phyloP scores from a whole-genome alignment of 2,113 vertebrate genomes.

The Nyctibius bracteatus region DNA sequence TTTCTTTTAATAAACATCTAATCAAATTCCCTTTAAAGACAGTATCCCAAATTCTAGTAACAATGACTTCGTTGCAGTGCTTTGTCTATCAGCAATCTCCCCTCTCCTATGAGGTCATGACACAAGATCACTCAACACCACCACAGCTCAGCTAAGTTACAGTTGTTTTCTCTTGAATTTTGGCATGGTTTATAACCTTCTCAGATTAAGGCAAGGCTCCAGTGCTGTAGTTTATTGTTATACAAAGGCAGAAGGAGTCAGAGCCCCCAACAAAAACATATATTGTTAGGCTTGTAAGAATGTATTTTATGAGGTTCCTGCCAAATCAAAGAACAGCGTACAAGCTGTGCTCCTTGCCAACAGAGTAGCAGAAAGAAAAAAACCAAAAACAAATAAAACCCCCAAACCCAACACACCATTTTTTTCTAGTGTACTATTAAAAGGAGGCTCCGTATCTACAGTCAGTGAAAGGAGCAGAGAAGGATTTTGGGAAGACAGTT shows the following conservation, averaged over 20 bases:
- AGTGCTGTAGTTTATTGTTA: neutral
- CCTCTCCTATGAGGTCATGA: neutral
- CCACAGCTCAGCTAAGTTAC: neutral
- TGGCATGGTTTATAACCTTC: neutral
- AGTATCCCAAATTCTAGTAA: neutral
- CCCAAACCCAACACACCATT: neutral
- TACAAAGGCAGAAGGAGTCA: neutral
- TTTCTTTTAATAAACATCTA: neutral
- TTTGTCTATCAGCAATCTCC: neutral
- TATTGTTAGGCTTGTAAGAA: neutral
- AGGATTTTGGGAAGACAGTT: neutral
- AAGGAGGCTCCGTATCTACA: neutral
- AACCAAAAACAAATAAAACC: neutral
- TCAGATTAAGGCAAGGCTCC: neutral
- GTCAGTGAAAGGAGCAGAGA: neutral
- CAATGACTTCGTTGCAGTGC: neutral
- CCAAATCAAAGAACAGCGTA: neutral
- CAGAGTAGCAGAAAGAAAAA: neutral
- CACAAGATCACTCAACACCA: neutral
- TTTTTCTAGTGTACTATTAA: neutral
- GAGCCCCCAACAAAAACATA: neutral
- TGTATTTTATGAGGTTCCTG: neutral
- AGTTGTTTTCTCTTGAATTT: neutral
- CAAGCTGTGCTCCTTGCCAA: neutral
- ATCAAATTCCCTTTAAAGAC: neutral